Evolutionary conservation across 2,888 invertebrate species (phyloP).

Genomic region (Calephelis perditalis): DNA sequence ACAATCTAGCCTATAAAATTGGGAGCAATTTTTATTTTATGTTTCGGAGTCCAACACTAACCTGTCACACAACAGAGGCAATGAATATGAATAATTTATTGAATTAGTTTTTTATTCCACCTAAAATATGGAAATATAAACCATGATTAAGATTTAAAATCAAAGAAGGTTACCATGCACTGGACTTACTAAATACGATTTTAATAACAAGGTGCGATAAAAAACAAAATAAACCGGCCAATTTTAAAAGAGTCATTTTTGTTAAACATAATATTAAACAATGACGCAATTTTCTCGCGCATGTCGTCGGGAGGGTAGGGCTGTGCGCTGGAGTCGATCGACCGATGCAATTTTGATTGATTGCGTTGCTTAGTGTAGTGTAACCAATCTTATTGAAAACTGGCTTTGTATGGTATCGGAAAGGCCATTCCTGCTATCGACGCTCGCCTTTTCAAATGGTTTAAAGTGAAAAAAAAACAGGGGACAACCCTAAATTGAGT

Average conservation of each 20-base stretch:
- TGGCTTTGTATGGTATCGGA: conserved; percentile 63
- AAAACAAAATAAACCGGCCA: conserved; percentile 12
- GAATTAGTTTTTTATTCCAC: no score
- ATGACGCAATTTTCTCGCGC: conserved; percentile 29
- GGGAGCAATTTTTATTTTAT: no score
- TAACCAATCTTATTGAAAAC: conserved; percentile 78
- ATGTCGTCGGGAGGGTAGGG: conserved; percentile 34
- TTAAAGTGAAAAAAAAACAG: conserved; percentile 73
- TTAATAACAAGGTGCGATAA: neutral
- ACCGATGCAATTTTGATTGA: conserved; percentile 76
- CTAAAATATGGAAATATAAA: no score
- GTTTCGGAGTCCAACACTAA: no score
- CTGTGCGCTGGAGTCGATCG: conserved; percentile 58
- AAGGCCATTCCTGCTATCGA: conserved; percentile 68
- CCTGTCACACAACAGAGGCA: no score
- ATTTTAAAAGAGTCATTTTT: conserved; percentile 21
- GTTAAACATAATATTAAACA: conserved; percentile 26
- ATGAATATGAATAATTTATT: no score
- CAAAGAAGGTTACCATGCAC: no score
- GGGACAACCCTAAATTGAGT: conserved; percentile 66
- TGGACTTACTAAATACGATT: neutral
- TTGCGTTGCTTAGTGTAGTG: conserved; percentile 77
- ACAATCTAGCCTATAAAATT: no score
- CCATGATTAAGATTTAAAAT: no score
- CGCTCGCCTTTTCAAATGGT: conserved; percentile 71